Evolutionary conservation across 2,888 invertebrate genomes (phyloP).

Genomic region (Polydrusus tereticollis): DNA sequence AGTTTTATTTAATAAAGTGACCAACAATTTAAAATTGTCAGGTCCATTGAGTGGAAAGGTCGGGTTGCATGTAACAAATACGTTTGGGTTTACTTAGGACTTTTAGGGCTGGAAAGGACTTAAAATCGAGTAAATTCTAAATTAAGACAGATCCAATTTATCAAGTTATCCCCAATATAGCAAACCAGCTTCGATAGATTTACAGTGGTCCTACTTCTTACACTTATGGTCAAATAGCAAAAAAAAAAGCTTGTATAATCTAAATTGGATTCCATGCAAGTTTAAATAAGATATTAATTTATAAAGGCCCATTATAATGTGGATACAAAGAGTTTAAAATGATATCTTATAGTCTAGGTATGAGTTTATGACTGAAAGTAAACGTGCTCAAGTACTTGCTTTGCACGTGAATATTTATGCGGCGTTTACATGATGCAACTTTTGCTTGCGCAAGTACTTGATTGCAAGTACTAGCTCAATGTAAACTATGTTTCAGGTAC

Average conservation of each 20-base stretch:
- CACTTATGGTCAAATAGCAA: neutral
- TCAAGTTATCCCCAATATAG: conserved; percentile 18
- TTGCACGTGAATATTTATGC: no score
- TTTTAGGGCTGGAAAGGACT: conserved; percentile 19
- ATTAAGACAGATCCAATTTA: conserved; percentile 19
- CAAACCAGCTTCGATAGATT: conserved; percentile 1
- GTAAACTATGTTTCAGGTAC: no score
- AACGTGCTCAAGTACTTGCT: no score
- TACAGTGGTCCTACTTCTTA: neutral
- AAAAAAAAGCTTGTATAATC: neutral
- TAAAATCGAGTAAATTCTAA: conserved; percentile 22
- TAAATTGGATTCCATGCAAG: neutral
- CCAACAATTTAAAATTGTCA: conserved; percentile 17
- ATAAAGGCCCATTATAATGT: no score
- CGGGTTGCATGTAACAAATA: conserved; percentile 14
- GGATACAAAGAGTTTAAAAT: no score
- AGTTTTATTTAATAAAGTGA: conserved; percentile 19
- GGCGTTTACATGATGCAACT: no score
- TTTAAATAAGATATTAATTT: no score
- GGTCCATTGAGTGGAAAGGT: conserved; percentile 18
- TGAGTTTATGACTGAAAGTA: no score
- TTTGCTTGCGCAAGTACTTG: no score
- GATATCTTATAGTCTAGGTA: no score
- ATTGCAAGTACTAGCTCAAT: no score
- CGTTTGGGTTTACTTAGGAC: conserved; percentile 31